A percentile compares a stretch with the other conserved stretches of the same genome.
Conservation (phyloP, 2,113 vertebrate genomes). For the Epinephelus moara region DNA sequence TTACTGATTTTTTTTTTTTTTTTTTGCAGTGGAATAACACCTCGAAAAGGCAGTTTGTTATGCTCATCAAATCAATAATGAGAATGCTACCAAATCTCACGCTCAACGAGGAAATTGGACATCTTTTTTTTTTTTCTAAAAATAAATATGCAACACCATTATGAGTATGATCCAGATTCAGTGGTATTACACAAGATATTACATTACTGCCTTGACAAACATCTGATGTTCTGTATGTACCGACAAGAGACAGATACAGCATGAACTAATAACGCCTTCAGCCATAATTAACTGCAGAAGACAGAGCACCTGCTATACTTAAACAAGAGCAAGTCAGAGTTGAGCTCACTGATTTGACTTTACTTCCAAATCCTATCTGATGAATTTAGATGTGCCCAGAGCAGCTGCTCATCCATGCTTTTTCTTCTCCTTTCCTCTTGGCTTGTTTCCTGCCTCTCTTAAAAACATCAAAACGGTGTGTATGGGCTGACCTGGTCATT, state of each 20-base stretch:
- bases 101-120: conserved; percentile 50
- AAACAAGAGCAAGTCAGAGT: conserved; percentile 63
- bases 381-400: conserved; percentile 47
- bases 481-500: conserved; percentile 46
- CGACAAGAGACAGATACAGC: conserved; percentile 50
- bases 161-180: conserved; percentile 33
- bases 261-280: conserved; percentile 68
- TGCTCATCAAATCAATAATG: conserved; percentile 64
- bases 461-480: conserved; percentile 48
- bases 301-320: conserved; percentile 69
- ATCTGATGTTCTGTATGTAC: conserved; percentile 48
- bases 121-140: conserved; percentile 11
- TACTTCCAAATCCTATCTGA: conserved; percentile 63
- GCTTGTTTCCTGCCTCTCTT: conserved; percentile 45
- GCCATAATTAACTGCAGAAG: conserved; percentile 74
- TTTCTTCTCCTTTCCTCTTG: conserved; percentile 25
- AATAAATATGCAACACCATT: conserved; percentile 37
- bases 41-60: conserved; percentile 63
- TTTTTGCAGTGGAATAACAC: conserved; percentile 50
- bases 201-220: conserved; percentile 50
- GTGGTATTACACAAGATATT: conserved; percentile 34
- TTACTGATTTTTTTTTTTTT: conserved; percentile 34
- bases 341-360: conserved; percentile 67
- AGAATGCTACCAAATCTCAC: conserved; percentile 55
- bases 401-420: conserved; percentile 59